phyloP scores from a whole-genome alignment of 2,797 vertebrate genomes.

The Glyptemys insculpta region DNA sequence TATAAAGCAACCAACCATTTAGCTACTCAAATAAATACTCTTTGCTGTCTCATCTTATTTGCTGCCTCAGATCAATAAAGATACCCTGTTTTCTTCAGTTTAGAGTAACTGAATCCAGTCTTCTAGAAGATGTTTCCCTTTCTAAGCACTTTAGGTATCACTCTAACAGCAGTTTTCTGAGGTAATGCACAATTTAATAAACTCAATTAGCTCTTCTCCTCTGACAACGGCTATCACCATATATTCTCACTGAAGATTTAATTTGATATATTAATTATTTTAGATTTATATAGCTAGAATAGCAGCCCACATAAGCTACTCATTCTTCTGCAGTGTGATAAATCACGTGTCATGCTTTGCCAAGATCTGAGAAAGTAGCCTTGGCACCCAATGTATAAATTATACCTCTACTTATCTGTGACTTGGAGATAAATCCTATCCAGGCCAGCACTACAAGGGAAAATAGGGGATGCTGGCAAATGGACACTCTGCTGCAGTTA shows the following conservation, averaged over 20 bases:
- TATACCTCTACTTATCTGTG: constrained; percentile 23
- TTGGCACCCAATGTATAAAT: constrained; percentile 21
- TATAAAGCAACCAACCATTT: background rate
- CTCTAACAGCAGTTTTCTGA: constrained; percentile 43
- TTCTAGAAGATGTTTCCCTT: constrained; percentile 4
- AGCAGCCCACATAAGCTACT: constrained; percentile 40
- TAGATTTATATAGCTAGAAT: constrained; percentile 46
- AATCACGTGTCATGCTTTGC: constrained; percentile 23
- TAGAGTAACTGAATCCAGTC: background rate
- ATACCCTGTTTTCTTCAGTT: background rate
- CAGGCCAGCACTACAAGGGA: background rate
- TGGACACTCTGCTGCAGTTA: background rate
- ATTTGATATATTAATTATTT: constrained; percentile 50
- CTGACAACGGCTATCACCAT: constrained; percentile 60
- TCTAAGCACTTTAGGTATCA: background rate
- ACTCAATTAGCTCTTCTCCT: constrained; percentile 55
- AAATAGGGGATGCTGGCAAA: background rate
- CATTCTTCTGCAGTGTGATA: constrained; percentile 34
- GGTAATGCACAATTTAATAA: constrained; percentile 50
- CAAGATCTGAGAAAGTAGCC: constrained; percentile 24
- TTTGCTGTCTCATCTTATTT: background rate
- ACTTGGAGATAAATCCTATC: constrained; percentile 13
- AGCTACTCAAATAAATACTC: background rate
- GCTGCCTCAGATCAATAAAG: constrained; percentile 6
- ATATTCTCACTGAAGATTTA: constrained; percentile 62